A percentile compares a stretch with the other conserved stretches of the same genome.
phyloP scores from a whole-genome alignment of 2,113 vertebrate species.

The Aptenodytes patagonicus region DNA sequence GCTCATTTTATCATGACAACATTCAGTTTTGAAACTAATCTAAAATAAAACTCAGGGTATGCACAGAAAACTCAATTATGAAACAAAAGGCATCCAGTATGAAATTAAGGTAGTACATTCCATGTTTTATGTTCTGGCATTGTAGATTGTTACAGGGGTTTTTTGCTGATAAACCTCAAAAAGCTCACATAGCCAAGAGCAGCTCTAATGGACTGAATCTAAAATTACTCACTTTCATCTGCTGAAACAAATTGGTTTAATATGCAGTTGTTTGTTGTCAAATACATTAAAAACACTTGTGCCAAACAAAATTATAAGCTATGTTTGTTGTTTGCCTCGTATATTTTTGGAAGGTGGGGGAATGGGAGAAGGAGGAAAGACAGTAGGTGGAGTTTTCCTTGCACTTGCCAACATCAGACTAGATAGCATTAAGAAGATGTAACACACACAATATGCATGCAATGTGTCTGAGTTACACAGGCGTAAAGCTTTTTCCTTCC shows the following conservation, averaged over 20 bases:
- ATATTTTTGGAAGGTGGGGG: not conserved
- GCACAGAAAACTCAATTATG: constrained; percentile 46
- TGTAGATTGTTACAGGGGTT: not conserved
- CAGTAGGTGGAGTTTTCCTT: not conserved
- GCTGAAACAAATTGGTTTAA: constrained; percentile 58
- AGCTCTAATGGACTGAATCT: constrained; percentile 54
- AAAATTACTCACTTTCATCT: constrained; percentile 53
- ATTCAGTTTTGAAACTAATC: constrained; percentile 56
- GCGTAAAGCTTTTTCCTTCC: constrained; percentile 5
- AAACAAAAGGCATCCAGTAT: constrained; percentile 61
- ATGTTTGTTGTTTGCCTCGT: not conserved
- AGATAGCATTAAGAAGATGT: constrained; percentile 44
- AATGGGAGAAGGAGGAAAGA: not conserved
- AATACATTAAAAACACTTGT: constrained; percentile 32
- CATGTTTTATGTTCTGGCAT: constrained; percentile 20
- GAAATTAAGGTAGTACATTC: constrained; percentile 55
- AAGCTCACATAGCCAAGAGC: constrained; percentile 43
- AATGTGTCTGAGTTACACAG: constrained; percentile 1
- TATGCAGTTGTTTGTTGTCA: constrained; percentile 49
- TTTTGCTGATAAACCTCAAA: constrained; percentile 52
- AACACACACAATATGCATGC: constrained; percentile 47
- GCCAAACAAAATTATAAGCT: constrained; percentile 35
- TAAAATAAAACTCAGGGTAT: constrained; percentile 55
- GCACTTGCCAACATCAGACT: constrained; percentile 1
- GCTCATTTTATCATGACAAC: constrained; percentile 26